Evolutionary conservation across 2,113 vertebrate genomes (phyloP).

Genomic region (Grammomys surdaster): DNA sequence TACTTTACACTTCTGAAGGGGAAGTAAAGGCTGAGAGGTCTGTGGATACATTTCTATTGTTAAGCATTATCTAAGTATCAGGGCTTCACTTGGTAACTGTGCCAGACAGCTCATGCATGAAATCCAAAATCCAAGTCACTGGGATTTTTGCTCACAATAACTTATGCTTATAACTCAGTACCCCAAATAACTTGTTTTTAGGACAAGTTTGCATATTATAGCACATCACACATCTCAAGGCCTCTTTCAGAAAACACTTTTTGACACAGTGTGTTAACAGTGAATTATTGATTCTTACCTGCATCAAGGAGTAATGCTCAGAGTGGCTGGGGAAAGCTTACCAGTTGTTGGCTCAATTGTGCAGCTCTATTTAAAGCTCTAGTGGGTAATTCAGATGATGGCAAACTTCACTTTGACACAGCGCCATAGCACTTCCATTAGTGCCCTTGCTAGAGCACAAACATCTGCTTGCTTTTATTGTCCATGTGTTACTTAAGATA

Average conservation of each 20-base stretch:
- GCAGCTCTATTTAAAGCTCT: constrained; percentile 72
- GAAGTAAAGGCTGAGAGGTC: neutral
- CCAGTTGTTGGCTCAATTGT: constrained; percentile 60
- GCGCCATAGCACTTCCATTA: constrained; percentile 81
- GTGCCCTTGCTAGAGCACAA: constrained; percentile 73
- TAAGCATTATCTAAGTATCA: constrained; percentile 18
- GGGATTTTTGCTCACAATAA: constrained; percentile 37
- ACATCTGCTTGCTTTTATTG: constrained; percentile 87
- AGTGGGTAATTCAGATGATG: constrained; percentile 72
- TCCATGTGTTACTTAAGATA: constrained; percentile 83
- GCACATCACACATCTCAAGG: constrained; percentile 64
- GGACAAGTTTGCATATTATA: neutral
- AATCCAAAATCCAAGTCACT: constrained; percentile 46
- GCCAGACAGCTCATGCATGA: constrained; percentile 61
- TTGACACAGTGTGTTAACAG: constrained; percentile 56
- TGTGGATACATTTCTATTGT: neutral
- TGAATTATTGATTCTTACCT: constrained; percentile 76
- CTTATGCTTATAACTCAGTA: constrained; percentile 67
- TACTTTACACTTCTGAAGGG: constrained; percentile 38
- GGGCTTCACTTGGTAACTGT: constrained; percentile 31
- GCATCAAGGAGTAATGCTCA: neutral
- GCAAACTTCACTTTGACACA: constrained; percentile 80
- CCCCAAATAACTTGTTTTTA: constrained; percentile 73
- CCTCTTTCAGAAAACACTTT: constrained; percentile 50
- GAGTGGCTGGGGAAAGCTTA: constrained; percentile 16